Conservation (phyloP, 2,888 invertebrate genomes). For the Opisthograptis luteolata region DNA sequence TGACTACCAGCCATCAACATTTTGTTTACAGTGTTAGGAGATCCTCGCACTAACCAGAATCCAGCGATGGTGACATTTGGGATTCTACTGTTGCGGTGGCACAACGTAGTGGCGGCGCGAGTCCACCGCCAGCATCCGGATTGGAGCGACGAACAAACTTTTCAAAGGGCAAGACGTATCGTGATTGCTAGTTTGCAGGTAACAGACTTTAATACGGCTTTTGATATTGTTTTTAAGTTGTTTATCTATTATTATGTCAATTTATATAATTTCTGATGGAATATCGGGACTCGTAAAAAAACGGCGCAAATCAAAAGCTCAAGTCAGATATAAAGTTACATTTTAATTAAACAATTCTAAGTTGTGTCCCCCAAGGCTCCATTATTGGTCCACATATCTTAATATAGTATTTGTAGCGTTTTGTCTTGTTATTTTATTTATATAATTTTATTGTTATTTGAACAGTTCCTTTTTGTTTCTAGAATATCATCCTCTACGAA, state of each 20-base stretch:
- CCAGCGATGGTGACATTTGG: slow-evolving; percentile 97
- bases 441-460: too few relatives aligned
- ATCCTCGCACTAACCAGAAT: slow-evolving; percentile 98
- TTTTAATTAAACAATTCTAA: too few relatives aligned
- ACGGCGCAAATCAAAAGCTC: too few relatives aligned
- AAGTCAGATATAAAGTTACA: too few relatives aligned
- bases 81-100: slow-evolving; percentile 97
- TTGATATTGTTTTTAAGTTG: too few relatives aligned
- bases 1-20: background rate
- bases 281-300: too few relatives aligned
- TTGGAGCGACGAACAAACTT: slow-evolving; percentile 97
- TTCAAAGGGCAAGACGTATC: slow-evolving; percentile 94
- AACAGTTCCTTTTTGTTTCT: slow-evolving; percentile 66
- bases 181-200: slow-evolving; percentile 97
- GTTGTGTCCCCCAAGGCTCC: too few relatives aligned
- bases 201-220: slow-evolving; percentile 17
- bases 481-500: slow-evolving; percentile 98
- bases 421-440: too few relatives aligned
- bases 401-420: too few relatives aligned
- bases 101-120: slow-evolving; percentile 94
- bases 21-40: slow-evolving; percentile 91
- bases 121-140: slow-evolving; percentile 91
- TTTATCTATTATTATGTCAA: too few relatives aligned
- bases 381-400: too few relatives aligned
- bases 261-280: too few relatives aligned